Percentiles rank a stretch among this genome's conserved stretches.
Evolutionary conservation across 2,888 invertebrate species (phyloP).

Genomic region (Blastobasis adustella): DNA sequence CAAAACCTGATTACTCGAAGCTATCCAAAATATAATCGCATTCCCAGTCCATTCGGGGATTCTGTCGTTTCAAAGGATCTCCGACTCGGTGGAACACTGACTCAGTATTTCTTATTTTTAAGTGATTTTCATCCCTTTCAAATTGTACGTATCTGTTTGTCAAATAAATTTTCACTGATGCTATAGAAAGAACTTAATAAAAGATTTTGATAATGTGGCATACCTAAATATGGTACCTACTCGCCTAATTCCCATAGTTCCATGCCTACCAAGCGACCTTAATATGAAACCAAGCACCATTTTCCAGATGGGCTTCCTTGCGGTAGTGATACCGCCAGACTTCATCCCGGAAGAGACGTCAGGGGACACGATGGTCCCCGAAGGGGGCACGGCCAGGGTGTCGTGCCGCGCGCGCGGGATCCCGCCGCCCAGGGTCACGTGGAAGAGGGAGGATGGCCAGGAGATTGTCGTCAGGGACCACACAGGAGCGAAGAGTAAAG

Average conservation of each 20-base stretch:
- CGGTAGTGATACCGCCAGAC: conserved; percentile 94
- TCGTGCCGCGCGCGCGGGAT: conserved; percentile 85
- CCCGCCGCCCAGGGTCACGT: conserved; percentile 85
- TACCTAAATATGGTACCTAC: too few relatives aligned
- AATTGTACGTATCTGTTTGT: too few relatives aligned
- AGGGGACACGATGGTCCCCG: conserved; percentile 91
- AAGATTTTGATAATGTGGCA: too few relatives aligned
- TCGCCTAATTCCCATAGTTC: too few relatives aligned
- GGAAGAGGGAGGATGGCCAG: conserved; percentile 88
- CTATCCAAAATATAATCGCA: conserved; percentile 20
- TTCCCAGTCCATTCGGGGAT: conserved; percentile 9
- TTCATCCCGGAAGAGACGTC: conserved; percentile 90
- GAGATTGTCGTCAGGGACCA: conserved; percentile 85
- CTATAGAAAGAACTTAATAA: too few relatives aligned
- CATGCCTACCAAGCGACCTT: too few relatives aligned
- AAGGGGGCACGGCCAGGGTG: conserved; percentile 83
- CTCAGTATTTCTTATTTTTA: too few relatives aligned
- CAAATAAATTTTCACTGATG: too few relatives aligned
- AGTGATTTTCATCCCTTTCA: too few relatives aligned
- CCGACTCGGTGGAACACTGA: too few relatives aligned
- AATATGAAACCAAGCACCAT: too few relatives aligned
- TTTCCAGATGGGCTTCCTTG: conserved; percentile 85
- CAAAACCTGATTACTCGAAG: conserved; percentile 32
- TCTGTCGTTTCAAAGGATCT: conserved; percentile 5
- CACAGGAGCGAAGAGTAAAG: neutral